These are phyloP conservation scores for Pyrocephalus nanus DNA, from an alignment of 2,797 vertebrate species.

Conservation along the genomic window DNA sequence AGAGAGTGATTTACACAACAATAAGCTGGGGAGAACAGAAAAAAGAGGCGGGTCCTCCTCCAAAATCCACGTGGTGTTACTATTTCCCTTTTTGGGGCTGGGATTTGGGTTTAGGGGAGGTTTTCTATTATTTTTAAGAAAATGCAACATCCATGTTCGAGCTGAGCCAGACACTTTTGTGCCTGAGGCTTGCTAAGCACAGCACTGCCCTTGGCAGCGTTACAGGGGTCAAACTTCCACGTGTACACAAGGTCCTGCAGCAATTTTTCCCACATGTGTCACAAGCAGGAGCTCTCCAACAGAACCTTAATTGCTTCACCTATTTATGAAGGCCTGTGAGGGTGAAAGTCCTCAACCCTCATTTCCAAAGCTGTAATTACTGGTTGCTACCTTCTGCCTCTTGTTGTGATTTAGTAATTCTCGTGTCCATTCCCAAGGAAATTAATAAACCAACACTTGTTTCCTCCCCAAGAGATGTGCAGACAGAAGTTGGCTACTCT, in stretches of 20 bases:
- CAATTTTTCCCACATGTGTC: neutral
- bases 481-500: neutral
- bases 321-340: neutral
- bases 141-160: neutral
- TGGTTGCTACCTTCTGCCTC: neutral
- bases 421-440: neutral
- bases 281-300: neutral
- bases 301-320: neutral
- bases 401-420: neutral
- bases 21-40: neutral
- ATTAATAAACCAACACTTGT: neutral
- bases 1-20: neutral
- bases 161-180: constrained; percentile 23
- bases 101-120: neutral
- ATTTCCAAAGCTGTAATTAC: neutral
- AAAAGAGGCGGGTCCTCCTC: neutral
- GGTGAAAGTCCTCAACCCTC: neutral
- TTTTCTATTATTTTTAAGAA: neutral
- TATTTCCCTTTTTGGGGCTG: neutral
- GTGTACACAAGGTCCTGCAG: neutral
- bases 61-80: neutral
- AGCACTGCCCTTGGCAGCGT: constrained; percentile 38
- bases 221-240: neutral
- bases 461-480: neutral
- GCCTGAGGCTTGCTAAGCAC: constrained; percentile 21